Conservation (phyloP, 2,113 vertebrate genomes). For the Tragelaphus buxtoni region DNA sequence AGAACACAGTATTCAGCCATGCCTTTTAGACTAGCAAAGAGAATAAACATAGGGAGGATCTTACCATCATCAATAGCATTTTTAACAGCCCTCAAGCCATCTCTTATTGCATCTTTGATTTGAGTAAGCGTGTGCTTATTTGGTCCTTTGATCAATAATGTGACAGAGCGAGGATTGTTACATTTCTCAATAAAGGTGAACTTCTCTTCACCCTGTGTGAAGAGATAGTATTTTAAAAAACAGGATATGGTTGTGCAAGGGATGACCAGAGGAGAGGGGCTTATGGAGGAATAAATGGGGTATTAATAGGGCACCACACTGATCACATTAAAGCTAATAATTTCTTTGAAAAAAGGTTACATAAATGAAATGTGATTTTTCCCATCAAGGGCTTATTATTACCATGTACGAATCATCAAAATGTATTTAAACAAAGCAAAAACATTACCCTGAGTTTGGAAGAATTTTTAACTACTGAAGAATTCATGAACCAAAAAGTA, state of each 20-base stretch:
- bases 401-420: neutral
- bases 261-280: neutral
- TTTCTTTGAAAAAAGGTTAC: neutral
- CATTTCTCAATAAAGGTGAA: slow-evolving; percentile 97
- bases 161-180: slow-evolving; percentile 94
- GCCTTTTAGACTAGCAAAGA: neutral
- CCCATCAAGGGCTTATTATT: neutral
- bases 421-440: neutral
- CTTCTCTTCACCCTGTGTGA: slow-evolving; percentile 93
- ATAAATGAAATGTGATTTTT: neutral
- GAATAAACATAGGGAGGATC: neutral
- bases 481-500: neutral
- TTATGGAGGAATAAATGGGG: neutral
- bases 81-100: slow-evolving; percentile 95
- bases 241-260: neutral
- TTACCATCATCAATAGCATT: slow-evolving; percentile 98
- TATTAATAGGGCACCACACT: neutral
- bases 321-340: neutral
- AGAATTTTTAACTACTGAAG: neutral
- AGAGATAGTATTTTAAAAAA: neutral
- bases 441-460: neutral
- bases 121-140: slow-evolving; percentile 97
- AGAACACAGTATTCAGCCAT: slow-evolving; percentile 40
- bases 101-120: slow-evolving; percentile 96
- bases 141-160: slow-evolving; percentile 93